A percentile compares a stretch with the other conserved stretches of the same genome.
Conservation (phyloP, 2,113 vertebrate genomes). For the Psophia crepitans region DNA sequence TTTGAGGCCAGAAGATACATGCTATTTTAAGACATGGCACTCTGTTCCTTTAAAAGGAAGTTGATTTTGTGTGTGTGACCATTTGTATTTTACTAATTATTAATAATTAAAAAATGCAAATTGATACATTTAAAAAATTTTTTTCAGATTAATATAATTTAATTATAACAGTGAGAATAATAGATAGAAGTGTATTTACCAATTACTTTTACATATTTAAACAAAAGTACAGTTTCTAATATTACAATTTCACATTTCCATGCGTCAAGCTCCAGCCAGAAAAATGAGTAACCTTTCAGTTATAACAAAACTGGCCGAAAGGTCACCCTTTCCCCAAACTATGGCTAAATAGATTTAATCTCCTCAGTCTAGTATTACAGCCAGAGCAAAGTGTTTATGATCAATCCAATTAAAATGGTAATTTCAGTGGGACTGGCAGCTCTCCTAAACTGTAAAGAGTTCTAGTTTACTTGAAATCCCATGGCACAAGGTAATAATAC, state of each 20-base stretch:
- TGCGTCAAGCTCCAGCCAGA: background rate
- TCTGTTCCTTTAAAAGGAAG: background rate
- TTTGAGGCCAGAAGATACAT: background rate
- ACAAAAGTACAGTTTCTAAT: background rate
- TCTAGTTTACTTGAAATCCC: constrained; percentile 38
- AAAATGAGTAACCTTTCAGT: background rate
- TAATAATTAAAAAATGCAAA: background rate
- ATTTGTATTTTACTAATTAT: background rate
- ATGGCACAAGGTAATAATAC: background rate
- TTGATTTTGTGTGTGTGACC: background rate
- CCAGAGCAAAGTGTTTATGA: constrained; percentile 39
- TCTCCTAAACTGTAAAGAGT: constrained; percentile 48
- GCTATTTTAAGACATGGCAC: background rate
- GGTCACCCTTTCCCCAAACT: constrained; percentile 8
- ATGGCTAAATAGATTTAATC: constrained; percentile 32
- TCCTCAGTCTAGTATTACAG: constrained; percentile 4
- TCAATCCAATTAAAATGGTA: constrained; percentile 61
- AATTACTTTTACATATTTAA: background rate
- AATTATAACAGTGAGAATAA: background rate
- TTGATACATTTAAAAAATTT: background rate
- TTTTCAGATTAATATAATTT: background rate
- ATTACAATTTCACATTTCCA: background rate
- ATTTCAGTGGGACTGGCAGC: constrained; percentile 45
- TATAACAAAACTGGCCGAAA: constrained; percentile 11
- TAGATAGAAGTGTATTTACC: background rate